Conservation (phyloP, 2,888 invertebrate species). For the Dryadula phaetusa region DNA sequence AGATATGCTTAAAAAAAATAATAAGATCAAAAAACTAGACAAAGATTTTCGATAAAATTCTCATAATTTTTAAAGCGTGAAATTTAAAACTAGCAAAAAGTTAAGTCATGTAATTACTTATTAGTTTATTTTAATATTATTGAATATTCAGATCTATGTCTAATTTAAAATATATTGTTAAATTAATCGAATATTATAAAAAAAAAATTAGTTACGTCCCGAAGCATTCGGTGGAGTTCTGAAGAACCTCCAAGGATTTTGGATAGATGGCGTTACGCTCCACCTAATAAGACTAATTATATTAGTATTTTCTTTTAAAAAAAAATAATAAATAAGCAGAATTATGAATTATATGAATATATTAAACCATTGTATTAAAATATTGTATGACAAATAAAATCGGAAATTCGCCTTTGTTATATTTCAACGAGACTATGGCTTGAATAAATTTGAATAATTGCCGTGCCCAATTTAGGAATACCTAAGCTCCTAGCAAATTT, state of each 20-base stretch:
- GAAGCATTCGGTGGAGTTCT: conserved; percentile 73
- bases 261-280: conserved; percentile 82
- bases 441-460: conserved; percentile 65
- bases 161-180: neutral
- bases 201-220: conserved; percentile 67
- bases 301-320: conserved; percentile 8
- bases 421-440: conserved; percentile 50
- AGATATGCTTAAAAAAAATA: neutral
- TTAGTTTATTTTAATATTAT: neutral
- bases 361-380: no score
- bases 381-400: neutral
- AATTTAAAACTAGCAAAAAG: neutral
- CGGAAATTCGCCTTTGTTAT: conserved; percentile 27
- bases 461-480: conserved; percentile 44
- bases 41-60: neutral
- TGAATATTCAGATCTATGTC: neutral
- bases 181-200: neutral
- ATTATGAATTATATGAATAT: conserved; percentile 2
- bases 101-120: neutral
- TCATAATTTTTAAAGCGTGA: conserved; percentile 9
- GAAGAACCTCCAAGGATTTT: conserved; percentile 80
- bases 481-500: conserved; percentile 21
- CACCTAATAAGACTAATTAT: conserved; percentile 38
- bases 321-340: conserved; percentile 5
- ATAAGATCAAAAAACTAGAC: neutral